Evolutionary conservation across 2,888 invertebrate species (phyloP).

Genomic region (Hirtodrosophila alboralis): DNA sequence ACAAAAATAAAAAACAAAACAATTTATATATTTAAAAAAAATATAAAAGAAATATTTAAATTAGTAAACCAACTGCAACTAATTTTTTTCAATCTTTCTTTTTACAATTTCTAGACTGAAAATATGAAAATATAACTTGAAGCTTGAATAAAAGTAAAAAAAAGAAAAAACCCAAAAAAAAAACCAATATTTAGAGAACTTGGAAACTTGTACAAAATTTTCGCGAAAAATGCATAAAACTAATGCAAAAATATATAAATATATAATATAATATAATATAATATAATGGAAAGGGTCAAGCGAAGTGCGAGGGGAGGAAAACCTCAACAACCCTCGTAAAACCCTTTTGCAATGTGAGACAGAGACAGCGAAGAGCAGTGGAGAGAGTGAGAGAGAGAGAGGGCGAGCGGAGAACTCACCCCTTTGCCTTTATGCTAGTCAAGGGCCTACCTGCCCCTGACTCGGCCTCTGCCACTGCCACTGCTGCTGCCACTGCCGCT

Average conservation of each 20-base stretch:
- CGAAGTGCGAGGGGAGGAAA: slow-evolving; percentile 25
- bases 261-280: neutral
- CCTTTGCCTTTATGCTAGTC: slow-evolving; percentile 51
- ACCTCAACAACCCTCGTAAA: slow-evolving; percentile 65
- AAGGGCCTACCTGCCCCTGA: too few species aligned
- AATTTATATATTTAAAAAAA: too few species aligned
- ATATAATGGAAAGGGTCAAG: slow-evolving; percentile 20
- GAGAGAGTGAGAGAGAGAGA: slow-evolving; percentile 1
- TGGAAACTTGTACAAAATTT: slow-evolving; percentile 26
- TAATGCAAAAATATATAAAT: slow-evolving; percentile 42
- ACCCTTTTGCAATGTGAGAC: slow-evolving; percentile 53
- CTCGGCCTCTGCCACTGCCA: slow-evolving; percentile 41
- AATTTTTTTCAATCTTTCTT: too few species aligned
- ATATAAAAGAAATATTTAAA: too few species aligned
- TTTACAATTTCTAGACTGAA: neutral
- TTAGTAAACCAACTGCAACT: too few species aligned
- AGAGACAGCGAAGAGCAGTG: neutral
- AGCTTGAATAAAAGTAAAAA: neutral
- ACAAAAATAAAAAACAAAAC: too few species aligned
- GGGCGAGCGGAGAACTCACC: slow-evolving; percentile 37
- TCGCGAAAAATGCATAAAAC: slow-evolving; percentile 65
- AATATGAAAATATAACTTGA: neutral
- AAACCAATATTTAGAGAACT: slow-evolving; percentile 6
- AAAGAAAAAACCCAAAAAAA: neutral
- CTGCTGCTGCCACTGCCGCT: slow-evolving; percentile 13